Percentiles rank a stretch among this genome's conserved stretches.
Evolutionary conservation across 2,888 invertebrate species (phyloP).

Genomic region (Plagiodera versicolora): DNA sequence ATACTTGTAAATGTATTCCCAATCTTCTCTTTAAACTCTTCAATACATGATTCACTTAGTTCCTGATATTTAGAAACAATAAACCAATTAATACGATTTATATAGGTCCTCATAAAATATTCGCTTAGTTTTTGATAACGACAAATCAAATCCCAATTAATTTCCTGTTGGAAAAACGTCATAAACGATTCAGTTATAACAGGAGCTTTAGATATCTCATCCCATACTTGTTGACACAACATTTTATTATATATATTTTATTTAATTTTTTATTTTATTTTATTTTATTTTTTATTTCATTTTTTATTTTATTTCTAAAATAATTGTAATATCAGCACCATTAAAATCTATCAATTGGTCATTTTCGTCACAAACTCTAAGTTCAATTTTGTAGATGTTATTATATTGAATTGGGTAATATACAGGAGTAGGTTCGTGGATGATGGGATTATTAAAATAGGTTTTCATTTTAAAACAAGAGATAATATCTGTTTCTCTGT

Average conservation of each 20-base stretch:
- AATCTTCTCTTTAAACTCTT: too few species aligned
- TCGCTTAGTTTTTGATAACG: too few species aligned
- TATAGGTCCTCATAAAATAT: too few species aligned
- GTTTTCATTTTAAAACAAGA: background rate
- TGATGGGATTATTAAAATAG: slow-evolving; percentile 1
- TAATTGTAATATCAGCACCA: slow-evolving; percentile 9
- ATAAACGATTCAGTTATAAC: background rate
- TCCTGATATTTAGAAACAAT: too few species aligned
- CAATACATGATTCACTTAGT: too few species aligned
- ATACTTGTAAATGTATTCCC: too few species aligned
- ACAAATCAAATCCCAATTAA: too few species aligned
- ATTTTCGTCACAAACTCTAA: slow-evolving; percentile 7
- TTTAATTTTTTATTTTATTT: too few species aligned
- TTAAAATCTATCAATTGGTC: slow-evolving; percentile 12
- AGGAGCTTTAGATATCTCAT: slow-evolving; percentile 10
- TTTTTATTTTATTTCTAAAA: background rate
- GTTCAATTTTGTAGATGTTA: slow-evolving; percentile 4
- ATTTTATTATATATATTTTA: too few species aligned
- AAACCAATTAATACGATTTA: too few species aligned
- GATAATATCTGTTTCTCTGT: slow-evolving; percentile 1
- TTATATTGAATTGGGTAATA: slow-evolving; percentile 9
- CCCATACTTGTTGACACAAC: background rate
- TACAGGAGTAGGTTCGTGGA: slow-evolving; percentile 5
- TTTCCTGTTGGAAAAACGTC: too few species aligned
- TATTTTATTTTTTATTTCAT: too few species aligned